A percentile compares a stretch with the other conserved stretches of the same genome.
phyloP scores from a whole-genome alignment of 2,888 invertebrate genomes.

The Apamea monoglypha region DNA sequence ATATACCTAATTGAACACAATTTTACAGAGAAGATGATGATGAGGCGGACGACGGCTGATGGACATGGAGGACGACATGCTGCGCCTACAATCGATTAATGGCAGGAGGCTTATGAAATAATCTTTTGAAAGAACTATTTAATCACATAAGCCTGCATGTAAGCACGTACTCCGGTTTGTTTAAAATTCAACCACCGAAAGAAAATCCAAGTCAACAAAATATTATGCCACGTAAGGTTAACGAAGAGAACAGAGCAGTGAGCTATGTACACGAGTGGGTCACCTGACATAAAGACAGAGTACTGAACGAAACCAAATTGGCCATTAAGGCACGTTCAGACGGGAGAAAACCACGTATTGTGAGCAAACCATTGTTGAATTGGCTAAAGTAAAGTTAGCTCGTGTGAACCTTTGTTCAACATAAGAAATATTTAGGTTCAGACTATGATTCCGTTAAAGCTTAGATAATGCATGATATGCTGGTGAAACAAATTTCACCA shows the following conservation, averaged over 20 bases:
- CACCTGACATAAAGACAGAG: constrained; percentile 44
- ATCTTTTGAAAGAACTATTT: neutral
- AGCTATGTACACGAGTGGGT: constrained; percentile 54
- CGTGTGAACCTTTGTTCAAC: constrained; percentile 41
- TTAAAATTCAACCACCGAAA: neutral
- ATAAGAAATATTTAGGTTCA: constrained; percentile 9
- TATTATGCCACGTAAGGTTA: constrained; percentile 14
- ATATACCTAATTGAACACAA: neutral
- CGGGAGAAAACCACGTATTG: constrained; percentile 54
- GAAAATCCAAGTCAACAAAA: constrained; percentile 15
- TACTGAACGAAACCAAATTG: constrained; percentile 45
- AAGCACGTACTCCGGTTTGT: neutral
- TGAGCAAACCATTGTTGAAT: constrained; percentile 44
- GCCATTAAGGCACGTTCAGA: constrained; percentile 52
- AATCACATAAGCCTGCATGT: neutral
- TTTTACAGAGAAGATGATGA: no score
- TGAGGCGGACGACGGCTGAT: neutral
- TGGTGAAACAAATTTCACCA: no score
- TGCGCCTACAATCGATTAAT: neutral
- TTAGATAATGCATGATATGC: no score
- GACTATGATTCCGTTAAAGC: constrained; percentile 7
- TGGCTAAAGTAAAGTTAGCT: neutral
- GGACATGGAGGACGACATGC: neutral
- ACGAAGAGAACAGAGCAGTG: constrained; percentile 48
- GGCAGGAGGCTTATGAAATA: neutral